phyloP scores from a whole-genome alignment of 64 coral and sea anemone species.

The Pachyseris speciosa region DNA sequence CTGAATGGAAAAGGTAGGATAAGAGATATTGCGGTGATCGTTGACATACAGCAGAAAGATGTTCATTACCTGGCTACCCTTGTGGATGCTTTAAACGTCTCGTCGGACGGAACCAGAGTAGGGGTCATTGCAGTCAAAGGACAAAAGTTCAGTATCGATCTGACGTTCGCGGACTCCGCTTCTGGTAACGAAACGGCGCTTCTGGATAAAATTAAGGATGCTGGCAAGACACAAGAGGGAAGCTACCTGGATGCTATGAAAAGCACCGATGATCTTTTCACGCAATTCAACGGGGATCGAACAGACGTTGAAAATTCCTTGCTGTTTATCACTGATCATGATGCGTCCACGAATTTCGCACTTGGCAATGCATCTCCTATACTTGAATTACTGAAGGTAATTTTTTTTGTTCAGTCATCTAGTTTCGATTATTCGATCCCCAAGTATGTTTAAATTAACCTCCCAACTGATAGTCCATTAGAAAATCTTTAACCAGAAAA shows the following conservation, averaged over 20 bases:
- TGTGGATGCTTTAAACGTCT: neutral
- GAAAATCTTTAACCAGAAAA: no score
- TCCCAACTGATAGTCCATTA: no score
- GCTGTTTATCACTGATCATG: neutral
- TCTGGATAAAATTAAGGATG: neutral
- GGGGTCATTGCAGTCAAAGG: neutral
- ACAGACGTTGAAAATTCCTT: neutral
- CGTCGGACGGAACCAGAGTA: neutral
- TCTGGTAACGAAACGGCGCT: neutral
- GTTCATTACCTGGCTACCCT: neutral
- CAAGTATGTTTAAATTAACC: no score
- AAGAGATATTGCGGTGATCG: neutral
- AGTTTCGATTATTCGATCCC: no score
- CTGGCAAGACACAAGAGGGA: neutral
- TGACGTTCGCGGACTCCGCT: neutral
- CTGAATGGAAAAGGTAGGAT: neutral
- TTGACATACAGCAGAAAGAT: neutral
- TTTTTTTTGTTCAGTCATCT: no score
- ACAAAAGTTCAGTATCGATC: neutral
- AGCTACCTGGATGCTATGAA: neutral
- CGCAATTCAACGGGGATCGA: neutral
- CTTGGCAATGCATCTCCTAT: no score
- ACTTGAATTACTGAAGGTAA: no score
- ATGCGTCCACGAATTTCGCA: no score
- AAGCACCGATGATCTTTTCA: neutral